These are phyloP conservation scores for Magallana gigas DNA, from an alignment of 1,140 invertebrate species.

Conservation along the genomic window DNA sequence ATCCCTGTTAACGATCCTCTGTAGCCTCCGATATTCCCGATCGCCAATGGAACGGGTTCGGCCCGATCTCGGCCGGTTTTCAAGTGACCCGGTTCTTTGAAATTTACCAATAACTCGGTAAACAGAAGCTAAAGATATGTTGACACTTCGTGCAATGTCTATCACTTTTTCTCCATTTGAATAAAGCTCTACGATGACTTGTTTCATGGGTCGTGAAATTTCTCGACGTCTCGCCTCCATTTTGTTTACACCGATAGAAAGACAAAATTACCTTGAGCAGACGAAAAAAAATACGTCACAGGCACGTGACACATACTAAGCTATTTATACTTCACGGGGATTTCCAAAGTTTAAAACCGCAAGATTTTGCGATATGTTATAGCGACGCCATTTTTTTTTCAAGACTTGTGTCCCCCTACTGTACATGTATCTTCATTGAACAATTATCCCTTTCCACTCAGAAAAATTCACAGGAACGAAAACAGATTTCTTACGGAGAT, in stretches of 20 bases:
- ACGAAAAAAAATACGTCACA: not conserved
- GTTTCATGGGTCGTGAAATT: not conserved
- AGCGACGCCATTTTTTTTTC: not conserved
- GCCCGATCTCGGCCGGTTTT: not conserved
- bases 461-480: no score
- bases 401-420: not conserved
- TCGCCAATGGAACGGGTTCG: not conserved
- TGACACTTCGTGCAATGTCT: not conserved
- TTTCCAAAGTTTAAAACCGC: not conserved
- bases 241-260: not conserved
- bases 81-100: not conserved
- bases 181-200: not conserved
- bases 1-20: constrained; percentile 9
- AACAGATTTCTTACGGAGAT: no score
- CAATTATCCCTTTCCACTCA: no score
- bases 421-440: no score
- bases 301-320: not conserved
- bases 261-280: not conserved
- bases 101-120: not conserved
- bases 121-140: not conserved
- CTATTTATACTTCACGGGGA: not conserved
- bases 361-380: not conserved
- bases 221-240: not conserved
- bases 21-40: constrained; percentile 6
- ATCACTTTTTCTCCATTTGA: not conserved